Evolutionary conservation across 2,888 invertebrate genomes (phyloP).

Genomic region (Dryocosmus kuriphilus): DNA sequence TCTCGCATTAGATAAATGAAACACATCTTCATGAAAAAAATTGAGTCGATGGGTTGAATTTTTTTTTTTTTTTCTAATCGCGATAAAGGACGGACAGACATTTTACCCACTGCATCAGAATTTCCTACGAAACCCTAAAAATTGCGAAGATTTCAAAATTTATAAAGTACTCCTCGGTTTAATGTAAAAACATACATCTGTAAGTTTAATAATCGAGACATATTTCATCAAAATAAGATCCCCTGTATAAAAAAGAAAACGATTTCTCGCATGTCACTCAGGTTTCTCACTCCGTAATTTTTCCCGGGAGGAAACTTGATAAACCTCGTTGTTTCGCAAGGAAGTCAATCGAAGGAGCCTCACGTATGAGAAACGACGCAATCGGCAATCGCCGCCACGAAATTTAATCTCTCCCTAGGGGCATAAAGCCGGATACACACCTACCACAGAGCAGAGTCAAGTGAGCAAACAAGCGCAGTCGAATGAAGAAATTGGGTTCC

Average conservation of each 20-base stretch:
- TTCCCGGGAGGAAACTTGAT: neutral
- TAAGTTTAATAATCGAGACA: neutral
- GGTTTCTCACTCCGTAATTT: neutral
- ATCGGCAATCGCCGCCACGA: slow-evolving; percentile 43
- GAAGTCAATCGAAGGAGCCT: neutral
- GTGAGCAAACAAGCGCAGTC: slow-evolving; percentile 49
- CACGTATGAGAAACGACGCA: slow-evolving; percentile 19
- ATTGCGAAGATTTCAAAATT: neutral
- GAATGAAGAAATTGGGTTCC: slow-evolving; percentile 69
- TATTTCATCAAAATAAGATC: neutral
- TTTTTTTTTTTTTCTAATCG: no score
- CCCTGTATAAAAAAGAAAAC: neutral
- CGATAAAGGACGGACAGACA: no score
- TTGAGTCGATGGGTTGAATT: no score
- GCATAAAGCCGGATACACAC: slow-evolving; percentile 26
- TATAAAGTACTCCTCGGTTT: no score
- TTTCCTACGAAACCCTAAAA: no score
- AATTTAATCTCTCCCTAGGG: slow-evolving; percentile 49
- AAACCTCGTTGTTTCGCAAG: neutral
- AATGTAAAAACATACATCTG: no score
- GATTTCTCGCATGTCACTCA: neutral
- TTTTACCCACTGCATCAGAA: no score
- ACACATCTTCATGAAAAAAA: no score
- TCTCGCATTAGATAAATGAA: no score
- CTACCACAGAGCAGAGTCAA: slow-evolving; percentile 10